Conservation (phyloP, 2,797 vertebrate genomes). For the Pantherophis alleghaniensis region DNA sequence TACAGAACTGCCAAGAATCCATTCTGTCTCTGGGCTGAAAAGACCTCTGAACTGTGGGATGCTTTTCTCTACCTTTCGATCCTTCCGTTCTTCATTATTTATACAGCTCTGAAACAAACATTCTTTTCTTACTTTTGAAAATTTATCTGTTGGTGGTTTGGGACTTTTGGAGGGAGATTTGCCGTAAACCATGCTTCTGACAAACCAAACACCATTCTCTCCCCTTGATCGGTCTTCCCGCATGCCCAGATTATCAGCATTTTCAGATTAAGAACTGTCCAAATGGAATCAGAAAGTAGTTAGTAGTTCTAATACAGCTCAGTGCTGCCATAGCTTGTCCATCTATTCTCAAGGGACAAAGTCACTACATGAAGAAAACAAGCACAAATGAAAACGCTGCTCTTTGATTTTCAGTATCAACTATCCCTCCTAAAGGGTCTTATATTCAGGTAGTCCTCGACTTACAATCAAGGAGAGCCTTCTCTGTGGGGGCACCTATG, state of each 20-base stretch:
- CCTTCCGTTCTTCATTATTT: neutral
- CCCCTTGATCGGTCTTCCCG: neutral
- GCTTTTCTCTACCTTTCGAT: neutral
- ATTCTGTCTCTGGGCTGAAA: neutral
- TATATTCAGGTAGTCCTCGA: neutral
- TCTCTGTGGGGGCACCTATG: too few species aligned
- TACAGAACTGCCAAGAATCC: neutral
- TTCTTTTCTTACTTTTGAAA: neutral
- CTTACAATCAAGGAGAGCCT: too few species aligned
- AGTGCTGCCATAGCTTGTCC: neutral
- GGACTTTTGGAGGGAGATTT: neutral
- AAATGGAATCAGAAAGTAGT: neutral
- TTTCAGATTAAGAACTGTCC: neutral
- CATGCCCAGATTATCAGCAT: neutral
- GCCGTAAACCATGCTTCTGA: neutral
- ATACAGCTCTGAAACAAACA: neutral
- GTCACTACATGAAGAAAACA: neutral
- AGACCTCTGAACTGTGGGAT: neutral
- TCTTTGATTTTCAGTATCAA: neutral
- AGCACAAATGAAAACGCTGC: neutral
- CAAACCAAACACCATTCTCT: neutral
- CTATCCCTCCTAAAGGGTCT: neutral
- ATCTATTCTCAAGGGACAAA: neutral
- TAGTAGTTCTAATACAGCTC: neutral
- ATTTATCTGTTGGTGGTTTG: neutral